Percentiles rank a stretch among this genome's conserved stretches.
These are phyloP conservation scores for Erpornis zantholeuca DNA, from an alignment of 2,113 vertebrate species.

Conservation along the genomic window DNA sequence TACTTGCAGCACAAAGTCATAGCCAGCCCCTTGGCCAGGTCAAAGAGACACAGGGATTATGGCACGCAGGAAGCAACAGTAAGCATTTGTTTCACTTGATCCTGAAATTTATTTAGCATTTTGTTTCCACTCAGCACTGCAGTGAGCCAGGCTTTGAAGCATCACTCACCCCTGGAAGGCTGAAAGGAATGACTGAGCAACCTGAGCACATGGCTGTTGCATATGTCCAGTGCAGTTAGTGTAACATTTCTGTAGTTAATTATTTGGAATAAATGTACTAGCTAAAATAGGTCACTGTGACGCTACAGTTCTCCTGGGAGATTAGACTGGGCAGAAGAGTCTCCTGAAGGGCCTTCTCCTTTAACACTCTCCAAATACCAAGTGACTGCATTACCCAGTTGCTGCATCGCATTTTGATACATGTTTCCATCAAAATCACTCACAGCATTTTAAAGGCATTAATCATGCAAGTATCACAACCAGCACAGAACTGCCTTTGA, in stretches of 20 bases:
- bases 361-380: background rate
- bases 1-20: background rate
- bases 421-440: background rate
- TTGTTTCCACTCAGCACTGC: background rate
- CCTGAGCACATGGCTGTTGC: background rate
- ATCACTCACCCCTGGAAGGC: background rate
- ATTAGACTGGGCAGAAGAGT: background rate
- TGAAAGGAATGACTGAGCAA: background rate
- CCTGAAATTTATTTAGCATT: slow-evolving; percentile 11
- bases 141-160: background rate
- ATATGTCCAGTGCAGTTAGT: background rate
- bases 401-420: background rate
- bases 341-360: background rate
- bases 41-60: background rate
- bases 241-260: background rate
- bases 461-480: background rate
- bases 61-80: background rate
- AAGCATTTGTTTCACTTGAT: background rate
- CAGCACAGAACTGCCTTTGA: background rate
- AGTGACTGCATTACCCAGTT: background rate
- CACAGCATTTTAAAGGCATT: background rate
- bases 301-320: background rate
- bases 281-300: background rate
- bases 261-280: slow-evolving; percentile 15
- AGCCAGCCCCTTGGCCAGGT: background rate